Percentiles rank a stretch among this genome's conserved stretches.
These are phyloP conservation scores for Drosophila santomea DNA, from an alignment of 1,140 invertebrate species.

Conservation along the genomic window DNA sequence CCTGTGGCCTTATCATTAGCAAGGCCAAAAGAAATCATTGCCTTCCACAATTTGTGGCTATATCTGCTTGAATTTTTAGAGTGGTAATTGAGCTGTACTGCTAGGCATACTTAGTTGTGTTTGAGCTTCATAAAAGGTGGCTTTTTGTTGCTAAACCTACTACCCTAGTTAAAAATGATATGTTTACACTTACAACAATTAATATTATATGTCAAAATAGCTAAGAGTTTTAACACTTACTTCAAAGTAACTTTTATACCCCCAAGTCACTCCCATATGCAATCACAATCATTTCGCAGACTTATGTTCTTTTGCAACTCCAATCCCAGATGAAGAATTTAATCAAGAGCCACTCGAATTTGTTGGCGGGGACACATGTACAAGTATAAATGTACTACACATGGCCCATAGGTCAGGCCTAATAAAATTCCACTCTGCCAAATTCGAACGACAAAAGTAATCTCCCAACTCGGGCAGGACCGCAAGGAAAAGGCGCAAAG, in stretches of 20 bases:
- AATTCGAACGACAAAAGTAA: constrained; percentile 60
- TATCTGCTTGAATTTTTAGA: background rate
- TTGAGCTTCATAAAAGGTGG: too few species aligned
- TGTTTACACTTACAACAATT: too few species aligned
- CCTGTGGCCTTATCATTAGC: background rate
- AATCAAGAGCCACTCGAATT: constrained; percentile 42
- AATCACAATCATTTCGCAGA: constrained; percentile 16
- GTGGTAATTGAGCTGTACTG: background rate
- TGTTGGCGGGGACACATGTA: constrained; percentile 29
- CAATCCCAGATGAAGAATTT: constrained; percentile 32
- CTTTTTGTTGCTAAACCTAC: too few species aligned
- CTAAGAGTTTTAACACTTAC: too few species aligned
- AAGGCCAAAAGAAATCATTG: background rate
- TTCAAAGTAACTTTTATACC: background rate
- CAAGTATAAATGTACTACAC: constrained; percentile 31
- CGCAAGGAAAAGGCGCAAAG: background rate
- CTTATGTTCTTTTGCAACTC: background rate
- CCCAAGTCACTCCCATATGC: background rate
- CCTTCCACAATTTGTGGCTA: too few species aligned
- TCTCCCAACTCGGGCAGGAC: constrained; percentile 20
- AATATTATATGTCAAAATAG: too few species aligned
- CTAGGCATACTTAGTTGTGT: too few species aligned
- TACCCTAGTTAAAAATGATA: too few species aligned
- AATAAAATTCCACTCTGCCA: constrained; percentile 57
- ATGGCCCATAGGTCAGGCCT: constrained; percentile 59